Evolutionary conservation across 1,140 invertebrate genomes (phyloP).

Genomic region (Homarus americanus): DNA sequence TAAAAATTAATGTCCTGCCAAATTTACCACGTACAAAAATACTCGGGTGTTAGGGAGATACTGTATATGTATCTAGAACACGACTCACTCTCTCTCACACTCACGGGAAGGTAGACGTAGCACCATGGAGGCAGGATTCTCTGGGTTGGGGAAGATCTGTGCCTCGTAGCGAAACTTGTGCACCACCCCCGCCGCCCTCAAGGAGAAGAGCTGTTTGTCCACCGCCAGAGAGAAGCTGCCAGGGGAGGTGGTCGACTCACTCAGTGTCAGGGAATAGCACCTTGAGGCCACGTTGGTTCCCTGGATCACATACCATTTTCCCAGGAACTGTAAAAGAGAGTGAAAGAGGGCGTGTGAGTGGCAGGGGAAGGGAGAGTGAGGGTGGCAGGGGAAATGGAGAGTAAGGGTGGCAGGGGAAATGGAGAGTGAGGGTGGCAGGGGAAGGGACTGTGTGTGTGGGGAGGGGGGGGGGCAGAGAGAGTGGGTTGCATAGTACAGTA

Average conservation of each 20-base stretch:
- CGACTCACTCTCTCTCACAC: neutral
- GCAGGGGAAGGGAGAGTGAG: too few species aligned
- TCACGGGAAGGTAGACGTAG: constrained; percentile 36
- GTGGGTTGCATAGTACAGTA: too few species aligned
- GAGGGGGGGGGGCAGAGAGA: too few species aligned
- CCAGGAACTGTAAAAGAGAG: constrained; percentile 14
- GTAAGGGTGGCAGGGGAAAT: neutral
- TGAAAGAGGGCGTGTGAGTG: neutral
- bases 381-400: neutral
- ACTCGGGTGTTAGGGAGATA: too few species aligned
- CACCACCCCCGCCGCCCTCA: constrained; percentile 2
- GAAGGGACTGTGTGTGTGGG: neutral
- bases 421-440: neutral
- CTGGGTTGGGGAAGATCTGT: constrained; percentile 6
- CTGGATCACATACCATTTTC: constrained; percentile 47
- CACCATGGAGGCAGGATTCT: constrained; percentile 1
- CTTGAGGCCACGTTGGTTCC: constrained; percentile 33
- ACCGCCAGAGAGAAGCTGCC: constrained; percentile 6
- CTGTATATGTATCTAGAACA: too few species aligned
- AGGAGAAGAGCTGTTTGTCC: constrained; percentile 53
- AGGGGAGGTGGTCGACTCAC: neutral
- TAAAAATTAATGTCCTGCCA: too few species aligned
- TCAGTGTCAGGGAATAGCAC: constrained; percentile 33
- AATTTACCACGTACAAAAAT: too few species aligned
- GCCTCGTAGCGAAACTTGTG: constrained; percentile 42